These are phyloP conservation scores for Neomonachus schauinslandi DNA, from an alignment of 2,113 vertebrate genomes.

Conservation along the genomic window DNA sequence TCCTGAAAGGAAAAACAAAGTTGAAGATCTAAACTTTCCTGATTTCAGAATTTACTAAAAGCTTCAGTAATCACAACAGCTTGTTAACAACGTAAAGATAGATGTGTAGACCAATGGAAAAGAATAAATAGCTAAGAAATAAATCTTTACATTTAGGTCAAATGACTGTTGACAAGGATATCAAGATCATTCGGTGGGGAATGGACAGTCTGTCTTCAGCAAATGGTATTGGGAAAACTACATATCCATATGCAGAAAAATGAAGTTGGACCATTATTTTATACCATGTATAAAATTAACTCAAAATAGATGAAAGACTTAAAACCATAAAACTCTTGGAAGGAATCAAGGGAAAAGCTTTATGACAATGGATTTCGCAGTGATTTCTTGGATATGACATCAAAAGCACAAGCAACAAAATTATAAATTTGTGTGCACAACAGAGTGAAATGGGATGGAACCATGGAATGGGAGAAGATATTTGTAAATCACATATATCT, in stretches of 20 bases:
- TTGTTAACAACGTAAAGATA: background rate
- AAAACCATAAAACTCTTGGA: background rate
- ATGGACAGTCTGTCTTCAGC: background rate
- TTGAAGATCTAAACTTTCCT: background rate
- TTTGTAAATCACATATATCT: background rate
- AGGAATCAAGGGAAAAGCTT: background rate
- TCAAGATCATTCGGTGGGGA: background rate
- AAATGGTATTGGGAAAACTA: background rate
- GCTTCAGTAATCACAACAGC: background rate
- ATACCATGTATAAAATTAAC: background rate
- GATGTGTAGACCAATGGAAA: background rate
- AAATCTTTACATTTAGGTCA: background rate
- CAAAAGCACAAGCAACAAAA: background rate
- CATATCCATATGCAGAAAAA: slow-evolving; percentile 6
- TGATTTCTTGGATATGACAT: background rate
- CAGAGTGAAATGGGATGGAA: background rate
- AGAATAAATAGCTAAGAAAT: background rate
- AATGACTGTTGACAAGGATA: background rate
- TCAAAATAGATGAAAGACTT: background rate
- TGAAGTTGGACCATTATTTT: background rate
- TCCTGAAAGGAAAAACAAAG: slow-evolving; percentile 17
- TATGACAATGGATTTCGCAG: background rate
- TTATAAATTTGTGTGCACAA: background rate
- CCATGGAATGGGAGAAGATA: background rate
- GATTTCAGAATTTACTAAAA: slow-evolving; percentile 33